These are phyloP conservation scores for Paedocypris sp. DNA, from an alignment of 2,113 vertebrate genomes.

Conservation along the genomic window DNA sequence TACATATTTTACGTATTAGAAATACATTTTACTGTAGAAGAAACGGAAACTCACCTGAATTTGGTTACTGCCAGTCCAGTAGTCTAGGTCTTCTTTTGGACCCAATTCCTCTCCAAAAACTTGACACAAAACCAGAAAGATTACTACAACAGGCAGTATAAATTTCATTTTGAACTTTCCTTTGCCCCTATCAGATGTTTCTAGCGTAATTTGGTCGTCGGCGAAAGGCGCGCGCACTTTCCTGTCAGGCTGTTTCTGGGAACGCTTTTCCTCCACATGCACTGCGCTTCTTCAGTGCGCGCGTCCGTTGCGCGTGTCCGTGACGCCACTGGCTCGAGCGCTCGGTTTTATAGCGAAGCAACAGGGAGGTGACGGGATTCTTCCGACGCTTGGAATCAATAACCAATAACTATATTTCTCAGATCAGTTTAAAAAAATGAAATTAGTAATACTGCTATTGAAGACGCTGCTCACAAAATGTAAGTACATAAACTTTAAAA, in stretches of 20 bases:
- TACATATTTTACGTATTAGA: too few relatives aligned
- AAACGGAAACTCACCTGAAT: constrained; percentile 61
- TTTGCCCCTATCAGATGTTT: background rate
- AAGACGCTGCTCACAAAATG: background rate
- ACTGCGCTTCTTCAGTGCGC: constrained; percentile 2
- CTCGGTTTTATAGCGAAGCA: constrained; percentile 56
- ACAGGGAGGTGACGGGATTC: constrained; percentile 41
- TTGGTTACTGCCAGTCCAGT: constrained; percentile 70
- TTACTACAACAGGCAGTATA: constrained; percentile 60
- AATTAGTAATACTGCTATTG: constrained; percentile 32
- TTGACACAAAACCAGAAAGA: constrained; percentile 63
- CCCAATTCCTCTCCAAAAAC: constrained; percentile 67
- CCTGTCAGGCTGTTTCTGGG: background rate
- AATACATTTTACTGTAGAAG: background rate
- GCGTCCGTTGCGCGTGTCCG: constrained; percentile 26
- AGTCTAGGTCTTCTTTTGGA: constrained; percentile 66
- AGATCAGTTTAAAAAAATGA: constrained; percentile 24
- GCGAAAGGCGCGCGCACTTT: too few relatives aligned
- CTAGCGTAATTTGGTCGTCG: too few relatives aligned
- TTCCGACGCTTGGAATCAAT: constrained; percentile 54
- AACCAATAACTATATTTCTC: constrained; percentile 38
- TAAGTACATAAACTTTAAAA: background rate
- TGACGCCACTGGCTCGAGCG: constrained; percentile 28
- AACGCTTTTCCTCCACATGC: constrained; percentile 43
- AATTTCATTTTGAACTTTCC: constrained; percentile 67